Percentiles rank a stretch among this genome's conserved stretches.
Conservation (phyloP, 2,113 vertebrate species). For the Actenoides lindsayi region DNA sequence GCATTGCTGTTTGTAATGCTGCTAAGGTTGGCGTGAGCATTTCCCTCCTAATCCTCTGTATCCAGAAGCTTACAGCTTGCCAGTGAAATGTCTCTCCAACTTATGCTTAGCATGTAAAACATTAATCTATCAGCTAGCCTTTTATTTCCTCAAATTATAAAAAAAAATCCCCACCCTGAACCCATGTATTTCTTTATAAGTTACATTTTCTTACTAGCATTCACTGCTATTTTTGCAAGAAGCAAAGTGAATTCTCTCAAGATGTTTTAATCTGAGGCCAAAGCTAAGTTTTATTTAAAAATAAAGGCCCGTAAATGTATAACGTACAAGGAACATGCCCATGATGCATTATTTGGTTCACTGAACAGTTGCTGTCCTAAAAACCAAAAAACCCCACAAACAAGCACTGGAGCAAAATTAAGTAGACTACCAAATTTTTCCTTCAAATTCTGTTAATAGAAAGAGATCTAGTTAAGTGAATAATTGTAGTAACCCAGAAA, state of each 20-base stretch:
- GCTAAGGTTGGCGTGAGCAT: constrained; percentile 24
- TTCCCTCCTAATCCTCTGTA: constrained; percentile 44
- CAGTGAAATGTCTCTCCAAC: constrained; percentile 26
- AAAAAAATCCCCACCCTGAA: not conserved
- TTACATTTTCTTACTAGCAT: not conserved
- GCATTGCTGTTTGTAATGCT: constrained; percentile 35
- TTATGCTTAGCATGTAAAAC: not conserved
- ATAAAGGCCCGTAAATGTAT: not conserved
- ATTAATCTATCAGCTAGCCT: constrained; percentile 18
- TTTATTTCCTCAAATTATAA: not conserved
- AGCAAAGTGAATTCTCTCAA: not conserved
- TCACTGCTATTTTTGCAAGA: not conserved
- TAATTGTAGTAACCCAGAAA: not conserved
- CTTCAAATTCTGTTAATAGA: not conserved
- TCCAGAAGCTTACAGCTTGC: constrained; percentile 22
- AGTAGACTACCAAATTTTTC: not conserved
- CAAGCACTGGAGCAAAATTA: not conserved
- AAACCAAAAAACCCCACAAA: not conserved
- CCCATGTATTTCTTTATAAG: not conserved
- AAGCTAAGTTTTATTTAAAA: not conserved
- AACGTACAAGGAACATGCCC: not conserved
- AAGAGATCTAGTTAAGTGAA: not conserved
- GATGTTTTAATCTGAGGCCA: not conserved
- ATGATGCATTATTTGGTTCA: not conserved
- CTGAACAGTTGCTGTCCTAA: not conserved